A percentile compares a stretch with the other conserved stretches of the same genome.
These are phyloP conservation scores for Zaprionus davidi DNA, from an alignment of 1,140 invertebrate genomes.

Conservation along the genomic window DNA sequence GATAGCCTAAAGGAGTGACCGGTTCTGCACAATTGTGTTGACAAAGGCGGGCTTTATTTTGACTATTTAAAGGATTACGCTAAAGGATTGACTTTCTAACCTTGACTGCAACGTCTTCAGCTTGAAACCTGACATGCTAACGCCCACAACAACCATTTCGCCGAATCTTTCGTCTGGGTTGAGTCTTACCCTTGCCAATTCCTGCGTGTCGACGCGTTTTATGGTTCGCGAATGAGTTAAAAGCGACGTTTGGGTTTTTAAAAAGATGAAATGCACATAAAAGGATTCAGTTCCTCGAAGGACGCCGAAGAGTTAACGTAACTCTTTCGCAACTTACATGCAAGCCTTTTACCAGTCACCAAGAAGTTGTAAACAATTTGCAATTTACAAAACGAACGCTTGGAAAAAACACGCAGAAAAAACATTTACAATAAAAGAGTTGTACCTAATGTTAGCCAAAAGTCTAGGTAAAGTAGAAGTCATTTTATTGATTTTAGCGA, in stretches of 20 bases:
- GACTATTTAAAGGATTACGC: constrained; percentile 84
- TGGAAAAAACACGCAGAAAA: constrained; percentile 14
- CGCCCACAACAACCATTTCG: constrained; percentile 66
- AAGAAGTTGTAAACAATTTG: constrained; percentile 45
- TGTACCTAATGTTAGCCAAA: constrained; percentile 57
- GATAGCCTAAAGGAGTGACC: constrained; percentile 49
- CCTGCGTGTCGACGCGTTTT: constrained; percentile 31
- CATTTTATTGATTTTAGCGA: constrained; percentile 8
- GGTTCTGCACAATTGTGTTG: constrained; percentile 67
- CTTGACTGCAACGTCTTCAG: constrained; percentile 59
- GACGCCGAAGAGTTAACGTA: constrained; percentile 75
- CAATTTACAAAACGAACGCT: constrained; percentile 33
- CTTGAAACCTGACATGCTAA: constrained; percentile 41
- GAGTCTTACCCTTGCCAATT: constrained; percentile 7
- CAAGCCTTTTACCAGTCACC: constrained; percentile 58
- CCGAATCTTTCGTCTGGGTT: constrained; percentile 44
- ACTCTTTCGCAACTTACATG: constrained; percentile 79
- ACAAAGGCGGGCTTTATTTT: constrained; percentile 83
- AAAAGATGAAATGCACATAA: constrained; percentile 58
- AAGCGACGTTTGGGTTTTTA: constrained; percentile 50
- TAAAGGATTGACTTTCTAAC: constrained; percentile 82
- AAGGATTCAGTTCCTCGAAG: constrained; percentile 62
- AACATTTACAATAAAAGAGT: constrained; percentile 16
- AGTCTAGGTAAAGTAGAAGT: constrained; percentile 28
- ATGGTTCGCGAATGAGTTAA: constrained; percentile 70